Conservation (phyloP, 2,113 vertebrate genomes). For the Tympanuchus pallidicinctus region DNA sequence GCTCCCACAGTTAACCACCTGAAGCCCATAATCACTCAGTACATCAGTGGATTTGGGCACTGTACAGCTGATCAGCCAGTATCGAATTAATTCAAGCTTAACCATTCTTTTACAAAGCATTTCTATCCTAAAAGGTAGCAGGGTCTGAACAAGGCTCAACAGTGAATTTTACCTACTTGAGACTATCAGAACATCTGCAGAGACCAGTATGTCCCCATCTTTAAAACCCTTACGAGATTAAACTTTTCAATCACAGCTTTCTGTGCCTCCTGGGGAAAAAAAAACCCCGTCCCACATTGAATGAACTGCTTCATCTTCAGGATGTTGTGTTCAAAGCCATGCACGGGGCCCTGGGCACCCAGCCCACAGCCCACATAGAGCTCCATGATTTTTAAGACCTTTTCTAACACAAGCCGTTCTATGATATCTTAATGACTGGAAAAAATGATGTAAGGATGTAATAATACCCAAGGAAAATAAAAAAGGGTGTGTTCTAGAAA, state of each 20-base stretch:
- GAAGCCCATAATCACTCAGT: not conserved
- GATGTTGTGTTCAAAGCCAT: not conserved
- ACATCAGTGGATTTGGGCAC: not conserved
- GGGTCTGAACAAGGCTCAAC: not conserved
- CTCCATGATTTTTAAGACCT: too few relatives aligned
- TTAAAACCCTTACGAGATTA: not conserved
- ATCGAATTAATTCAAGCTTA: not conserved
- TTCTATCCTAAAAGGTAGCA: not conserved
- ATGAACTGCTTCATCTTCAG: not conserved
- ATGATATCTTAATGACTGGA: not conserved
- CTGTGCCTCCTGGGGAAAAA: not conserved
- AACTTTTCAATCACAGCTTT: not conserved
- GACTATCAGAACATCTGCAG: not conserved
- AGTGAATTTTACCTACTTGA: not conserved
- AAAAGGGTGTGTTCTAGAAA: not conserved
- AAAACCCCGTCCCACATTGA: not conserved
- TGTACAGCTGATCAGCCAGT: not conserved
- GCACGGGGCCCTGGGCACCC: too few relatives aligned
- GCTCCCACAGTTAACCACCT: not conserved
- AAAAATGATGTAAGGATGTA: not conserved
- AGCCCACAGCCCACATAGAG: too few relatives aligned
- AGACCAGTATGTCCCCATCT: not conserved
- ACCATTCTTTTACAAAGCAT: not conserved
- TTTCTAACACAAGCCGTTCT: too few relatives aligned
- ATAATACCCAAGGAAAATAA: not conserved